A percentile compares a stretch with the other conserved stretches of the same genome.
phyloP scores from a whole-genome alignment of 2,113 vertebrate species.

The Aphyosemion australe region DNA sequence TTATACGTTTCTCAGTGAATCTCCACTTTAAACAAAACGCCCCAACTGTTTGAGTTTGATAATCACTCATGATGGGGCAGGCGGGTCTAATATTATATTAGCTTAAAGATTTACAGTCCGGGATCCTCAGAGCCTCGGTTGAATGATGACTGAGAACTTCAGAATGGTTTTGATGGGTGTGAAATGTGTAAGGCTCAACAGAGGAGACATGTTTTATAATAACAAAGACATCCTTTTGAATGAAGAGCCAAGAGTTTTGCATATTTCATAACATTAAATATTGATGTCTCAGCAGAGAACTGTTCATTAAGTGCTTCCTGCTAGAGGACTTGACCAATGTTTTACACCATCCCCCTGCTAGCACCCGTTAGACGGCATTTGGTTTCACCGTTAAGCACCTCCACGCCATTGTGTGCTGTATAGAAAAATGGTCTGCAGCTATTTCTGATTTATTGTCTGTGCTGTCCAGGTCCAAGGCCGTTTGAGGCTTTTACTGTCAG shows the following conservation, averaged over 20 bases:
- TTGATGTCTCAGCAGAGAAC: conserved; percentile 44
- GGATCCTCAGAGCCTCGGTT: conserved; percentile 2
- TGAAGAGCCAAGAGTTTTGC: conserved; percentile 20
- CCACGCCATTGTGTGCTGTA: neutral
- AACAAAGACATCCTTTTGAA: conserved; percentile 15
- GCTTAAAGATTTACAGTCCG: neutral
- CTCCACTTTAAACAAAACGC: too few relatives aligned
- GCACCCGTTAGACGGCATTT: conserved; percentile 29
- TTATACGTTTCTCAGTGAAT: neutral
- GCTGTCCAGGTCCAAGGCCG: conserved; percentile 1
- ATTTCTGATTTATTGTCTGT: conserved; percentile 15
- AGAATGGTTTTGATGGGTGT: too few relatives aligned
- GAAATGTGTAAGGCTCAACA: too few relatives aligned
- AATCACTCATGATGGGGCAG: conserved; percentile 25
- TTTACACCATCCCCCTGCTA: conserved; percentile 22
- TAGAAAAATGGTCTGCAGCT: conserved; percentile 7
- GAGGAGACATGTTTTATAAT: too few relatives aligned
- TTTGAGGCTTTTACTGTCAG: conserved; percentile 3
- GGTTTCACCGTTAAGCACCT: conserved; percentile 5
- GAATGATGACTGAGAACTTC: too few relatives aligned
- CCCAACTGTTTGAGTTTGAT: conserved; percentile 4
- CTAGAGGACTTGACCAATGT: conserved; percentile 18
- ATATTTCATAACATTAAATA: conserved; percentile 39
- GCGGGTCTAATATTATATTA: conserved; percentile 2
- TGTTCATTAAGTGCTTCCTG: conserved; percentile 42